phyloP scores from a whole-genome alignment of 1,140 invertebrate genomes.

The Drosophila prosaltans region DNA sequence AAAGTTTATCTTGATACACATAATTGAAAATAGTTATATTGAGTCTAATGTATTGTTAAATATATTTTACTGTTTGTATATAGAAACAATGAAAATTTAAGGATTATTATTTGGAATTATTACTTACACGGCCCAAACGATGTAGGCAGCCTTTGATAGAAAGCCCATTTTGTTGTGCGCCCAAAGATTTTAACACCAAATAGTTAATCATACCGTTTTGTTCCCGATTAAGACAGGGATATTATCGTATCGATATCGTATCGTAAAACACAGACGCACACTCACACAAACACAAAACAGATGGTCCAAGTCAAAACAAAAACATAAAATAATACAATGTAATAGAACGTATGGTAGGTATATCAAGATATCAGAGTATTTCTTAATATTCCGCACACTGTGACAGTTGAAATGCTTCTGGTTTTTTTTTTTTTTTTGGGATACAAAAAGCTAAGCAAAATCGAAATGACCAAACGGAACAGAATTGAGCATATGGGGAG shows the following conservation, averaged over 20 bases:
- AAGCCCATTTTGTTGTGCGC: constrained; percentile 85
- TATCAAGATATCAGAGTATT: not conserved
- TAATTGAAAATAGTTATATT: no score
- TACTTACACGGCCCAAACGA: constrained; percentile 90
- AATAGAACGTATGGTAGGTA: not conserved
- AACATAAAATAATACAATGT: not conserved
- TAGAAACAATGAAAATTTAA: no score
- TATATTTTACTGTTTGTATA: no score
- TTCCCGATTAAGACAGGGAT: constrained; percentile 16
- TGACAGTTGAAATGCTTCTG: constrained; percentile 65
- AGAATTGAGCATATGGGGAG: constrained; percentile 13
- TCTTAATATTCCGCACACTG: constrained; percentile 31
- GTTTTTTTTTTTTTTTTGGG: constrained; percentile 13
- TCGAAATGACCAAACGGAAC: constrained; percentile 25
- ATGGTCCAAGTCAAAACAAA: not conserved
- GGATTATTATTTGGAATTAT: no score
- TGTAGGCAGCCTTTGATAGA: constrained; percentile 88
- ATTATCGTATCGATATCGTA: constrained; percentile 6
- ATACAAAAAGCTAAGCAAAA: constrained; percentile 38
- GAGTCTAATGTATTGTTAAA: no score
- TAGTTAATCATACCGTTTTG: constrained; percentile 56
- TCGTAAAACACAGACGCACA: no score
- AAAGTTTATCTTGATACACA: no score
- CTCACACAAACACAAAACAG: constrained; percentile 18
- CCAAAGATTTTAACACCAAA: constrained; percentile 45